A percentile compares a stretch with the other conserved stretches of the same genome.
These are phyloP conservation scores for Conchocele bisecta DNA, from an alignment of 2,888 invertebrate species.

Conservation along the genomic window DNA sequence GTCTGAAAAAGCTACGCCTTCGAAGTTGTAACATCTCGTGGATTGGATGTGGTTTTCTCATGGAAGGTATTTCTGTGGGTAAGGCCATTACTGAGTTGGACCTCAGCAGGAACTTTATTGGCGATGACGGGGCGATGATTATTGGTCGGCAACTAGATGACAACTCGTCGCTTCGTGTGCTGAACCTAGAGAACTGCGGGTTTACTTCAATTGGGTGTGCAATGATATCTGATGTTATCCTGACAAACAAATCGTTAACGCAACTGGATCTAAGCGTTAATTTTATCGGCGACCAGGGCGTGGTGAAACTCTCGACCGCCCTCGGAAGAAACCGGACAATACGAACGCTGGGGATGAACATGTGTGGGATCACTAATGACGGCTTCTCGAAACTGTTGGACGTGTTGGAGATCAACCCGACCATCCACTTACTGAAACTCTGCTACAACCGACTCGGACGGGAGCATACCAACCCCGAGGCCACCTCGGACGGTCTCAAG, in stretches of 20 bases:
- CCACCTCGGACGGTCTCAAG: slow-evolving; percentile 75
- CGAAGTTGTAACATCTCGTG: slow-evolving; percentile 76
- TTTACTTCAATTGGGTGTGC: slow-evolving; percentile 74
- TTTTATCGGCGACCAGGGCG: slow-evolving; percentile 75
- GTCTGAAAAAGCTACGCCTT: slow-evolving; percentile 74
- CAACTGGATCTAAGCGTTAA: slow-evolving; percentile 79
- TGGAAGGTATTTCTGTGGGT: slow-evolving; percentile 74
- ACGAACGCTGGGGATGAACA: slow-evolving; percentile 78
- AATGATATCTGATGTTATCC: slow-evolving; percentile 73
- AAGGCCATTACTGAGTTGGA: slow-evolving; percentile 75
- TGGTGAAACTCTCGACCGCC: slow-evolving; percentile 73
- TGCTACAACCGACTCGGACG: slow-evolving; percentile 80
- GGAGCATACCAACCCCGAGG: slow-evolving; percentile 67
- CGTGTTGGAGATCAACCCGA: slow-evolving; percentile 75
- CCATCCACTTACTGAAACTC: slow-evolving; percentile 76
- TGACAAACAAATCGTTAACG: slow-evolving; percentile 72
- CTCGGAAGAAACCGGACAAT: slow-evolving; percentile 74
- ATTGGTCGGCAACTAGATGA: slow-evolving; percentile 75
- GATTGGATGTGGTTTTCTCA: slow-evolving; percentile 75
- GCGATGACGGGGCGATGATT: slow-evolving; percentile 73
- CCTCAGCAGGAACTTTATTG: slow-evolving; percentile 78
- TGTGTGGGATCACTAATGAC: slow-evolving; percentile 80
- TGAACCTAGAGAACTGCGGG: slow-evolving; percentile 80
- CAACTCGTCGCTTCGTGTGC: slow-evolving; percentile 71
- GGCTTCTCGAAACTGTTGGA: slow-evolving; percentile 78